These are phyloP conservation scores for Gadus chalcogrammus DNA, from an alignment of 2,113 vertebrate genomes.

Conservation along the genomic window DNA sequence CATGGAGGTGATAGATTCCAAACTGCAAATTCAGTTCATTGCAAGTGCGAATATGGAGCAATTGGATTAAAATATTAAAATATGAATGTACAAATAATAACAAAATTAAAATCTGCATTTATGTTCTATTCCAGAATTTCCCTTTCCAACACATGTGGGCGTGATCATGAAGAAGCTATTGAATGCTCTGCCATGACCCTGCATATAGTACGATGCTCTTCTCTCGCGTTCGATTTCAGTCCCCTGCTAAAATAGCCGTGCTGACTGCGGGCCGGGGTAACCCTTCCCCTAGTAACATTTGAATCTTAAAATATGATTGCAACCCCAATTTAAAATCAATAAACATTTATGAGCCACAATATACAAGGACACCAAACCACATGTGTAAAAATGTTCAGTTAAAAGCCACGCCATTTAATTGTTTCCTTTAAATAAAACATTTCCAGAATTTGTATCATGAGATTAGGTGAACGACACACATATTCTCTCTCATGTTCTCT, in stretches of 20 bases:
- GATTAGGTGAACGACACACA: neutral
- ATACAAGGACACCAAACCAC: no score
- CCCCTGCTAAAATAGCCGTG: conserved; percentile 31
- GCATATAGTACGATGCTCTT: neutral
- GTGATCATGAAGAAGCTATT: neutral
- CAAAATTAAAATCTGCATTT: no score
- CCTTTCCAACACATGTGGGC: no score
- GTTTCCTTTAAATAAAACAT: neutral
- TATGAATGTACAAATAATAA: no score
- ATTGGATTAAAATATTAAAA: no score
- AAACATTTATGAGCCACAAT: no score
- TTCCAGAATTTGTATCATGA: neutral
- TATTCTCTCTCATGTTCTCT: no score
- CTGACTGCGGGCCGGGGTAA: conserved; percentile 6
- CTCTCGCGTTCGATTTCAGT: conserved; percentile 19
- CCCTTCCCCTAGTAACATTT: neutral
- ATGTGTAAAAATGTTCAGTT: neutral
- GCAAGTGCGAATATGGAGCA: no score
- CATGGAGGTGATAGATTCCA: neutral
- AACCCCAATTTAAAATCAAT: no score
- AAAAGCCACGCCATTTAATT: neutral
- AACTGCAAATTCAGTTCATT: neutral
- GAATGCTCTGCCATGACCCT: neutral
- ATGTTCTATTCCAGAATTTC: no score
- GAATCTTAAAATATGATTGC: no score